Percentiles rank a stretch among this genome's conserved stretches.
These are phyloP conservation scores for Numenius phaeopus DNA, from an alignment of 2,797 vertebrate genomes.

Conservation along the genomic window DNA sequence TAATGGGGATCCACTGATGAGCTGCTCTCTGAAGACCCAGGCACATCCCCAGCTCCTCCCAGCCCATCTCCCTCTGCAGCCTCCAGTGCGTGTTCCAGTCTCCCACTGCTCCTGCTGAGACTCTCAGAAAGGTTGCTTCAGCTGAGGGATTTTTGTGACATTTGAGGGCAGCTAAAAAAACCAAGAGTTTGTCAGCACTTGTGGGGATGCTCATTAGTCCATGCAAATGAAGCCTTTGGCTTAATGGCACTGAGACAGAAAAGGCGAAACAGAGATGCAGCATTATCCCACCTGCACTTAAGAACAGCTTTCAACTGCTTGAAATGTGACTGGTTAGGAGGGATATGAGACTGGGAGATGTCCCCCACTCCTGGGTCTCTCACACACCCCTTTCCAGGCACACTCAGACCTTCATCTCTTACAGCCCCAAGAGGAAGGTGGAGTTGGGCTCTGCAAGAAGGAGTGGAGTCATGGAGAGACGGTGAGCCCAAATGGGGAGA, in stretches of 20 bases:
- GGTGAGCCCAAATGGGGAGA: neutral
- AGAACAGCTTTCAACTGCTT: neutral
- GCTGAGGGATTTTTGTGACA: neutral
- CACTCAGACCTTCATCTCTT: neutral
- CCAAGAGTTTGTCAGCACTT: neutral
- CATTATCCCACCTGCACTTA: neutral
- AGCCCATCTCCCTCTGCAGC: neutral
- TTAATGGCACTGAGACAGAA: neutral
- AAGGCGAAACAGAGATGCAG: neutral
- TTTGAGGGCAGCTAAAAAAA: neutral
- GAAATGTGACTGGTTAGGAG: neutral
- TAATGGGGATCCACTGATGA: neutral
- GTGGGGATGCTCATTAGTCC: neutral
- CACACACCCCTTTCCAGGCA: neutral
- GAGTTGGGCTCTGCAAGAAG: neutral
- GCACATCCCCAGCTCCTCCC: neutral
- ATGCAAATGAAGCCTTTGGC: neutral
- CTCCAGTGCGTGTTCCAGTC: rapidly evolving
- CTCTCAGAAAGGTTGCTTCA: neutral
- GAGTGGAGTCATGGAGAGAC: neutral
- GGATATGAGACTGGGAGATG: neutral
- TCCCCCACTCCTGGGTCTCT: neutral
- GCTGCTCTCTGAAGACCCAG: neutral
- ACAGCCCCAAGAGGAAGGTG: neutral
- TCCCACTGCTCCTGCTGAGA: neutral